A percentile compares a stretch with the other conserved stretches of the same genome.
These are phyloP conservation scores for Boloria selene DNA, from an alignment of 2,888 invertebrate species.

Conservation along the genomic window DNA sequence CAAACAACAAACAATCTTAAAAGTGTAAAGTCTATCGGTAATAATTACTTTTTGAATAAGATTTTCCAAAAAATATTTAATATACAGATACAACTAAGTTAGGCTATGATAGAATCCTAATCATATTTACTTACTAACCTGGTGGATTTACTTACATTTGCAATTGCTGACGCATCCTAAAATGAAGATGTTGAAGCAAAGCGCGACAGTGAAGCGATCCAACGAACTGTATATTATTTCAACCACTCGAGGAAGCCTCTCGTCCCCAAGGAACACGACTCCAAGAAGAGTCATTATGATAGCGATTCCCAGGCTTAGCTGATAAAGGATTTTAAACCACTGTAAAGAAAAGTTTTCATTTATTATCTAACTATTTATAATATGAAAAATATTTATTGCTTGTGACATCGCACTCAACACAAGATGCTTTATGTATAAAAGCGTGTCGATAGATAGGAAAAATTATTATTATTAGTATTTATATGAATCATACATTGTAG, in stretches of 20 bases:
- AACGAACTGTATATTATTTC: slow-evolving; percentile 57
- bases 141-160: slow-evolving; percentile 56
- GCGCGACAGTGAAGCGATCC: slow-evolving; percentile 61
- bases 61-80: too few relatives aligned
- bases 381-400: too few relatives aligned
- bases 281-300: slow-evolving; percentile 58
- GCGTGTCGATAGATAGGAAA: too few relatives aligned
- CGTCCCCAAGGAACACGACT: slow-evolving; percentile 54
- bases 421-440: too few relatives aligned
- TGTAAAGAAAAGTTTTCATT: slow-evolving; percentile 36
- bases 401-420: too few relatives aligned
- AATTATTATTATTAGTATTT: too few relatives aligned
- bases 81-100: too few relatives aligned
- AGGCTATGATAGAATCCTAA: neutral
- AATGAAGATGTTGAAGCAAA: slow-evolving; percentile 65
- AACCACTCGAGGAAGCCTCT: slow-evolving; percentile 52
- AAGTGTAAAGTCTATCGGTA: too few relatives aligned
- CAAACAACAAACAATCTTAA: too few relatives aligned
- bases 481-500: too few relatives aligned
- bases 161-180: slow-evolving; percentile 66
- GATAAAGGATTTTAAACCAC: slow-evolving; percentile 65
- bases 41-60: too few relatives aligned
- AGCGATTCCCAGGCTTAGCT: slow-evolving; percentile 58
- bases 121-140: neutral
- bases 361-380: too few relatives aligned